phyloP scores from a whole-genome alignment of 2,797 vertebrate genomes.

The Ctenopoma multispine region DNA sequence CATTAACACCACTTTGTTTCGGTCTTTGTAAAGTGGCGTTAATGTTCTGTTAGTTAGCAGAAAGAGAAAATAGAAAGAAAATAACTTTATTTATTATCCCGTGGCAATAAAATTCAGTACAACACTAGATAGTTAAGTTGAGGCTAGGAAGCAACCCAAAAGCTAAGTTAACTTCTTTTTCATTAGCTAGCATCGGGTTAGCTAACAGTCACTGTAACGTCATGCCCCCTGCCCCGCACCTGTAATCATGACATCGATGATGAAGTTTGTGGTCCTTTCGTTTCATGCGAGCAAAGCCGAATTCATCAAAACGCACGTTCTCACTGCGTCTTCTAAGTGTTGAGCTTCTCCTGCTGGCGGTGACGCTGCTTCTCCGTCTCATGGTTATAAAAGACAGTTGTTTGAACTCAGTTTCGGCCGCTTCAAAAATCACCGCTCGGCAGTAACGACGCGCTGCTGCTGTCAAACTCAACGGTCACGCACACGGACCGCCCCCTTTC shows the following conservation, averaged over 20 bases:
- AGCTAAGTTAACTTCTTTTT: background rate
- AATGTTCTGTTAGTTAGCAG: no score
- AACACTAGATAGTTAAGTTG: no score
- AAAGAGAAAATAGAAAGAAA: no score
- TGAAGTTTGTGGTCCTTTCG: conserved; percentile 74
- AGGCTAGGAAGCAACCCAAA: background rate
- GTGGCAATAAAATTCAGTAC: background rate
- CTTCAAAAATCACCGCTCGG: background rate
- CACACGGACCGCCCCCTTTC: conserved; percentile 12
- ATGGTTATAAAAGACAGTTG: conserved; percentile 6
- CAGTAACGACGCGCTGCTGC: background rate
- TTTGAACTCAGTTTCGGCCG: fast-evolving
- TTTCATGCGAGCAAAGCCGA: conserved; percentile 80
- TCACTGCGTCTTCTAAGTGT: conserved; percentile 58
- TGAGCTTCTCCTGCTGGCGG: conserved; percentile 49
- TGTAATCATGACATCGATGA: conserved; percentile 82
- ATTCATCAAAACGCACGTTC: conserved; percentile 78
- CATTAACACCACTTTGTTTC: no score
- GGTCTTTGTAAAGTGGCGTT: no score
- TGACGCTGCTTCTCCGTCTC: conserved; percentile 59
- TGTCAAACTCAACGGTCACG: conserved; percentile 43
- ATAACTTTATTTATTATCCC: no score
- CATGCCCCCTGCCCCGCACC: conserved; percentile 57
- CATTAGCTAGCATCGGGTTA: background rate
- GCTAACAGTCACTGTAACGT: background rate